Percentiles rank a stretch among this genome's conserved stretches.
Evolutionary conservation across 1,140 invertebrate species (phyloP).

Genomic region (Calephelis nemesis): DNA sequence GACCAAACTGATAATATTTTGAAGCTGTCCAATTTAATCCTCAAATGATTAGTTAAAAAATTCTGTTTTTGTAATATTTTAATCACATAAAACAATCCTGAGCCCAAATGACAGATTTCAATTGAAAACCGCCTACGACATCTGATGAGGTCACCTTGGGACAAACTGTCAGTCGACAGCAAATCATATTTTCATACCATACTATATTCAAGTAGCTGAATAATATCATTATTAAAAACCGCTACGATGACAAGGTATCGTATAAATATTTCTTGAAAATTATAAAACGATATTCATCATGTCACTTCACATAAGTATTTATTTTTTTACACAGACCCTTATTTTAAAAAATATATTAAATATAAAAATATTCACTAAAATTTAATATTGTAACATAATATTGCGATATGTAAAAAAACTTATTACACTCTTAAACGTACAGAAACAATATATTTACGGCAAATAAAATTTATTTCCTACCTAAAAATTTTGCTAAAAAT

Average conservation of each 20-base stretch:
- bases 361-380: slow-evolving; percentile 18
- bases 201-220: no score
- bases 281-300: slow-evolving; percentile 12
- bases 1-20: no score
- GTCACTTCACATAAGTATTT: slow-evolving; percentile 6
- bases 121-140: no score
- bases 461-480: neutral
- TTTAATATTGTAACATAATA: slow-evolving; percentile 23
- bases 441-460: slow-evolving; percentile 1
- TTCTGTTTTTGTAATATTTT: no score
- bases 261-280: neutral
- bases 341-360: slow-evolving; percentile 21
- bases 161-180: no score
- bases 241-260: neutral
- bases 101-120: no score
- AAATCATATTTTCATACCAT: no score
- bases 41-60: no score
- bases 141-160: no score
- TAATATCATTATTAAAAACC: no score
- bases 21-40: no score
- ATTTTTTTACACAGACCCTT: slow-evolving; percentile 7
- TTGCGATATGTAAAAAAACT: slow-evolving; percentile 23
- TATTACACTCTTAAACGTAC: slow-evolving; percentile 13
- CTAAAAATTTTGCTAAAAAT: slow-evolving; percentile 9
- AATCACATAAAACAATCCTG: no score